Evolutionary conservation across 1,140 invertebrate species (phyloP).

Genomic region (Papilio xuthus): DNA sequence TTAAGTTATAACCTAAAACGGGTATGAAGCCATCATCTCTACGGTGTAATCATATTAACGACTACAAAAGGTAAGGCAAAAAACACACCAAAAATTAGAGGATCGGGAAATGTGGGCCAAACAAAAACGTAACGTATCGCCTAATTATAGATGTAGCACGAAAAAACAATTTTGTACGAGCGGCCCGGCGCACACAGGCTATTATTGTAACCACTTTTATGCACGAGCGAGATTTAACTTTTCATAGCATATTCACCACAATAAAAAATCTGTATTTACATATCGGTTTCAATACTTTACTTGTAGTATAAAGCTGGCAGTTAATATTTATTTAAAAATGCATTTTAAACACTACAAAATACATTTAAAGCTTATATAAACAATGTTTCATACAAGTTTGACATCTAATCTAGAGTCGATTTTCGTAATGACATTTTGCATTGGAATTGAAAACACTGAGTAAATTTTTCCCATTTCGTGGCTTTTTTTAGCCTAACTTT

Average conservation of each 20-base stretch:
- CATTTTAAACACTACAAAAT: too few relatives aligned
- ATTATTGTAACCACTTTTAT: constrained; percentile 38
- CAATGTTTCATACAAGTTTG: neutral
- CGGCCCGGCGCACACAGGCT: constrained; percentile 60
- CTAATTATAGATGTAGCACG: constrained; percentile 79
- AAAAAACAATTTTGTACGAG: constrained; percentile 80
- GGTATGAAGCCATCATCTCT: constrained; percentile 81
- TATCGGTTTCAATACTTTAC: neutral
- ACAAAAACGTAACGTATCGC: constrained; percentile 80
- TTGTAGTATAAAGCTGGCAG: too few relatives aligned
- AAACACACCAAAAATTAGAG: constrained; percentile 77
- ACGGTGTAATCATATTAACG: constrained; percentile 81
- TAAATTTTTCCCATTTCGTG: too few relatives aligned
- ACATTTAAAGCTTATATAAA: neutral
- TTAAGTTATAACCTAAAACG: constrained; percentile 82
- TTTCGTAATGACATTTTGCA: neutral
- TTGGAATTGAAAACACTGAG: too few relatives aligned
- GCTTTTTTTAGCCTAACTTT: too few relatives aligned
- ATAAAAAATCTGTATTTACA: neutral
- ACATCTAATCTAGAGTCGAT: neutral
- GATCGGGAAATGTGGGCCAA: constrained; percentile 81
- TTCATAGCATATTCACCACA: neutral
- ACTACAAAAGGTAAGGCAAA: constrained; percentile 80
- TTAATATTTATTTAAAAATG: too few relatives aligned
- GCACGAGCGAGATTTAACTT: constrained; percentile 10